Evolutionary conservation across 2,113 vertebrate genomes (phyloP).

Genomic region (Tiliqua scincoides): DNA sequence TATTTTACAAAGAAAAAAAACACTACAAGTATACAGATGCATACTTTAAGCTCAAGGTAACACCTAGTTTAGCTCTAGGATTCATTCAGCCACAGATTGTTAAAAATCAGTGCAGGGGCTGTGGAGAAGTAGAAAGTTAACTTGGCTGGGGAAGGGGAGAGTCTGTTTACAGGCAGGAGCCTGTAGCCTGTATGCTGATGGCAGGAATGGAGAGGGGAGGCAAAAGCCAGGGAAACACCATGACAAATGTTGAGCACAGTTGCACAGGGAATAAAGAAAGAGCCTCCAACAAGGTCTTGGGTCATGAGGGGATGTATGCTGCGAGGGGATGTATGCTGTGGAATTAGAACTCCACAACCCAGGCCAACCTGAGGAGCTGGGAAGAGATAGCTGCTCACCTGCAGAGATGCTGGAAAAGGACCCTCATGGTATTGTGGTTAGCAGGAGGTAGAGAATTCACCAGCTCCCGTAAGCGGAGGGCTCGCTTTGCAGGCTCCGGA

Average conservation of each 20-base stretch:
- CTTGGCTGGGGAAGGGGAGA: too few species aligned
- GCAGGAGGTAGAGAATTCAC: conserved; percentile 80
- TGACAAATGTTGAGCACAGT: neutral
- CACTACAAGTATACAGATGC: too few species aligned
- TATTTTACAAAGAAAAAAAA: too few species aligned
- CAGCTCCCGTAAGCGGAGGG: conserved; percentile 78
- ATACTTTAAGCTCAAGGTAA: too few species aligned
- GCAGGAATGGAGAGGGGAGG: neutral
- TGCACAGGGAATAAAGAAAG: neutral
- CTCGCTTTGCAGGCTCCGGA: conserved; percentile 74
- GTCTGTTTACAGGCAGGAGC: neutral
- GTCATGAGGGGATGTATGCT: too few species aligned
- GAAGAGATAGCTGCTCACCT: conserved; percentile 73
- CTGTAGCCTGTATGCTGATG: neutral
- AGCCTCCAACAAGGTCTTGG: neutral
- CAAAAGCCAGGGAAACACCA: neutral
- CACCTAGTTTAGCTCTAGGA: neutral
- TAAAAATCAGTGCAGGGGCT: neutral
- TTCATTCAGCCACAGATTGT: neutral
- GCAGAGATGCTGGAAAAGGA: conserved; percentile 90
- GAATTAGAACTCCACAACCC: neutral
- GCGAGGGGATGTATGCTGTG: neutral
- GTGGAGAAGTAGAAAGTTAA: neutral
- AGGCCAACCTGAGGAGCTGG: fast-evolving
- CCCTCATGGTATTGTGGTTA: conserved; percentile 88